Evolutionary conservation across 2,797 vertebrate species (phyloP).

Genomic region (Melanotaenia maccullochi): DNA sequence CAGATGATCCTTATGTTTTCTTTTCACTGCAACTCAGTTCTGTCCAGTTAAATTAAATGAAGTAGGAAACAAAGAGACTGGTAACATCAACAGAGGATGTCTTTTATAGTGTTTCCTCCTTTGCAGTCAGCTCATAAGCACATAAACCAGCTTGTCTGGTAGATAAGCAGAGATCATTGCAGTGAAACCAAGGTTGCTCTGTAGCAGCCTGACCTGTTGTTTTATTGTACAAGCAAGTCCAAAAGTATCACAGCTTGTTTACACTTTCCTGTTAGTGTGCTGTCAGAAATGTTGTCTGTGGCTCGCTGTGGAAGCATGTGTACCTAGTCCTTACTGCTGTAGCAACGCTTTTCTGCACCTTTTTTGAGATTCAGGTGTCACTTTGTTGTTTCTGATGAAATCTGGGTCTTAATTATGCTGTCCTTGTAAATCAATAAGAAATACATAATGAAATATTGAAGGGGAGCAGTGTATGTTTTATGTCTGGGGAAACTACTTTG

Average conservation of each 20-base stretch:
- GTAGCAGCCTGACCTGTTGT: constrained; percentile 10
- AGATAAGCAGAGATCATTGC: constrained; percentile 20
- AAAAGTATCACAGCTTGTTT: constrained; percentile 11
- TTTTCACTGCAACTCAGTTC: constrained; percentile 34
- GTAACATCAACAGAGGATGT: constrained; percentile 2
- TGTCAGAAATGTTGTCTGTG: constrained; percentile 15
- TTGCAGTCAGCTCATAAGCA: constrained; percentile 11
- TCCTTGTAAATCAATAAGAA: constrained; percentile 5
- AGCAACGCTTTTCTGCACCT: neutral
- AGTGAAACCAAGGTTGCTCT: constrained; percentile 21
- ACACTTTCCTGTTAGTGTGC: constrained; percentile 21
- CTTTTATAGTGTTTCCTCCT: constrained; percentile 9
- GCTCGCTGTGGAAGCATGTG: constrained; percentile 12
- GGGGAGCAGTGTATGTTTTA: neutral
- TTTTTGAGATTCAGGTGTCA: neutral
- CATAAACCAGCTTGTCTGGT: constrained; percentile 19
- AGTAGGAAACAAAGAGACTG: neutral
- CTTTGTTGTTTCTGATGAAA: constrained; percentile 2
- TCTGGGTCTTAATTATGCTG: neutral
- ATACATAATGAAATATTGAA: neutral
- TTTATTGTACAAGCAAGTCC: constrained; percentile 8
- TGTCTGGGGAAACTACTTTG: neutral
- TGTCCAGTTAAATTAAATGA: neutral
- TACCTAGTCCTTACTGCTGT: neutral
- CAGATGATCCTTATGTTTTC: constrained; percentile 46